Base-by-base conservation (phyloP, 2,113 vertebrate genomes). In the Pelecanus crispus region DNA sequence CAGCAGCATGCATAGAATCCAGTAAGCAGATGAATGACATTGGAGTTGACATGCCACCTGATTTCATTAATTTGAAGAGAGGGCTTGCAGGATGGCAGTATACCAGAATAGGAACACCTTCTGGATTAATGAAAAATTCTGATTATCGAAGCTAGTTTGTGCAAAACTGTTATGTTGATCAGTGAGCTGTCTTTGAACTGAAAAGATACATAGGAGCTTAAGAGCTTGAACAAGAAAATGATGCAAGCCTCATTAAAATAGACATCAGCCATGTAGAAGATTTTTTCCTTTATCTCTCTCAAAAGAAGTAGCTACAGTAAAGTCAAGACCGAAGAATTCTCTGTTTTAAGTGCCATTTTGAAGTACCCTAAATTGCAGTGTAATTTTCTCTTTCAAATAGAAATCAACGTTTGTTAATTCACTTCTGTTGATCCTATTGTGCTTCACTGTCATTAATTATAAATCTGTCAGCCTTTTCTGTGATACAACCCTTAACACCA, bases 391-490 rank as follows among this genome's bases (percentile, higher is more conserved):
- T 80, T 93, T 95, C 81, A 91, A 81, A 92, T 4, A 88, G 70
- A 95, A 95, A 90, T 71, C 28, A 80, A 25, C 0, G 1, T 61
- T 53, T 89, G 36, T 67, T 94, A 94, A 94, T 86, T 94, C 56
- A 81, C 65, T 97, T 86, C 67, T 82, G 85, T 88, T 93, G 95
- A 95, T 95, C 65, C 78, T 86, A 55, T 71, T 95, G 85, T 90
- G 71, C 67, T 95, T 91, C 94, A 88, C 56, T 91, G 63, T 56
- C 94, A 91, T 83, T 88, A 93, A 90, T 96, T 93, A 92, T 67
- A 85, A 93, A 93, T 91, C 45, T 92, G 86, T 77, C 81, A 94
- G 81, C 65, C 55, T 85, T 72, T 63, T 91, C 92, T 87, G 77
- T 72, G 74, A 83, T 62, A 85, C 67, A 90, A 78, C 52, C 92